Evolutionary conservation across 2,888 invertebrate species (phyloP), one percentile per base, ranked within the genome.

Genomic region (Calameuta idolon): DNA sequence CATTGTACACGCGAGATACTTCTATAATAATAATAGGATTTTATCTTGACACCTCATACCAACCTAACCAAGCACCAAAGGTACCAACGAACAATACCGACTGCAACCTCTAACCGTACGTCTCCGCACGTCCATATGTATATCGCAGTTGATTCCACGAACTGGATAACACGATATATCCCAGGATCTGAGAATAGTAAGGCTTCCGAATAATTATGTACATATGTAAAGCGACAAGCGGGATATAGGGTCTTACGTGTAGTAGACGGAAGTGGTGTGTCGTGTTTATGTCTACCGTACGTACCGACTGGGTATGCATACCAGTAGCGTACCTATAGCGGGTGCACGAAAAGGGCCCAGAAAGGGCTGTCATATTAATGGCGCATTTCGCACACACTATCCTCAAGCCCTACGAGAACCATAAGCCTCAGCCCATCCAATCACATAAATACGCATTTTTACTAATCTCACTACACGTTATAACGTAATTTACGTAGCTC

Each of bases 191-290:
- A 82, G 34, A 30, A 12, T 74, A 77, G 76, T 85, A 85, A n/a
- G 86, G 86, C 85, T 86, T 86, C 85, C 80, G 83, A 83, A 83
- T 86, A 84, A 85, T 85, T 84, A 82, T 83, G 81, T 83, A 84
- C 81, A 79, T 81, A 80, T 81, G 81, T 82, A 79, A 40, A 40
- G 40, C 37, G 69, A 40, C 30, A 33, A 69, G 33, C 69, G 69
- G 55, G 15, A 68, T 40, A 55, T 9, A 31, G 11, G 12, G 40
- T 15, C 4, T 40, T 15, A 5, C 40, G 15, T 40, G 40, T 40
- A 40, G 40, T 40, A 40, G 40, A 40, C 40, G 40, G 40, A 15
- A 40, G 40, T 15, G 15, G 15, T 15, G 40, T 15, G 40, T 15
- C 40, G 40, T 40, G 40, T 40, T 40, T 40, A 40, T 15, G 15